These are phyloP conservation scores for Scomber colias DNA, from an alignment of 2,113 vertebrate species.

Conservation along the genomic window DNA sequence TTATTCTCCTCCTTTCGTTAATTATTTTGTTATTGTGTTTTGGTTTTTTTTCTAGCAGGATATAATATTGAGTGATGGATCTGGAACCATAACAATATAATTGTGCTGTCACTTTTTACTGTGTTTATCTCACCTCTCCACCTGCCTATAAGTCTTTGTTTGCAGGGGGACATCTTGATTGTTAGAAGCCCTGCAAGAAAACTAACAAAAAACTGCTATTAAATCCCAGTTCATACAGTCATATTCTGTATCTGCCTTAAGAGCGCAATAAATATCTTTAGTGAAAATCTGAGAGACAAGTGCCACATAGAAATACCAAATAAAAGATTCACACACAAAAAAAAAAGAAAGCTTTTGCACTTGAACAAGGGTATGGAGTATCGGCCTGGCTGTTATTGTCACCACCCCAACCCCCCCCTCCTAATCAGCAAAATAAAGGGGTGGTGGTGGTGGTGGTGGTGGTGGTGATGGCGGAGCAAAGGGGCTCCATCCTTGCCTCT, in stretches of 20 bases:
- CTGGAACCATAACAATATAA: slow-evolving; percentile 39
- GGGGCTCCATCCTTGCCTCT: slow-evolving; percentile 67
- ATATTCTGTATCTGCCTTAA: slow-evolving; percentile 65
- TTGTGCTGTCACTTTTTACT: slow-evolving; percentile 69
- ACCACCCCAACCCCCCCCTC: slow-evolving; percentile 59
- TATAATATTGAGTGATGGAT: slow-evolving; percentile 51
- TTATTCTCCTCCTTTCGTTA: background rate
- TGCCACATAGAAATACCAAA: slow-evolving; percentile 42
- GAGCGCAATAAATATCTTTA: slow-evolving; percentile 50
- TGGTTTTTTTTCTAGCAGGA: slow-evolving; percentile 8
- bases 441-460: slow-evolving; percentile 53
- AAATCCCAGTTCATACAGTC: slow-evolving; percentile 63
- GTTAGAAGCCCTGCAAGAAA: slow-evolving; percentile 59
- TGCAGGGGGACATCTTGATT: slow-evolving; percentile 71
- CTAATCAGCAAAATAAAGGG: slow-evolving; percentile 59
- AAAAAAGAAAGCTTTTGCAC: slow-evolving; percentile 44
- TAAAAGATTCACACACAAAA: slow-evolving; percentile 60
- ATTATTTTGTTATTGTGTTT: background rate
- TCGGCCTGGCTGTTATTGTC: slow-evolving; percentile 54
- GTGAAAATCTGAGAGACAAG: slow-evolving; percentile 62
- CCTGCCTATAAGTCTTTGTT: slow-evolving; percentile 73
- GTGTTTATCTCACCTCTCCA: slow-evolving; percentile 74
- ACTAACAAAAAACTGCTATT: slow-evolving; percentile 61
- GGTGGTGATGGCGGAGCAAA: slow-evolving; percentile 54
- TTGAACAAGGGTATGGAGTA: slow-evolving; percentile 66